These are phyloP conservation scores for Amitus sp. DNA, from an alignment of 2,888 invertebrate genomes.

Conservation along the genomic window DNA sequence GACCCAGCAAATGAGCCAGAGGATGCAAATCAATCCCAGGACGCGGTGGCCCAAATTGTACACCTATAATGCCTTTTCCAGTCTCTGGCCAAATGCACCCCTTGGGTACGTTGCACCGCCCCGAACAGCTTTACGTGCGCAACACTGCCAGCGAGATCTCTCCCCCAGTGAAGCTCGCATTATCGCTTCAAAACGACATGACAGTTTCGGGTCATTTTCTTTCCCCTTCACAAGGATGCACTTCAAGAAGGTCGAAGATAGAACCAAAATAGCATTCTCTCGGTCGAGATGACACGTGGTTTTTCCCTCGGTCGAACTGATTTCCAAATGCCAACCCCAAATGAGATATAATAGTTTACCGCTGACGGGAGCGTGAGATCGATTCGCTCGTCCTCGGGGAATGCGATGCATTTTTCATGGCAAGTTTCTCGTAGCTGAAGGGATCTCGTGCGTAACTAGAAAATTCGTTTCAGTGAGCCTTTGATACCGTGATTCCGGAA, in stretches of 20 bases:
- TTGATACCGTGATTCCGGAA: too few species aligned
- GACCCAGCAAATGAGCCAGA: slow-evolving; percentile 60
- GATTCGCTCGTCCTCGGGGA: slow-evolving; percentile 4
- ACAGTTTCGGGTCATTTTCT: slow-evolving; percentile 19
- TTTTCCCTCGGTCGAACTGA: slow-evolving; percentile 11
- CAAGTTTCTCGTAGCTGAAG: background rate
- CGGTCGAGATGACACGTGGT: too few species aligned
- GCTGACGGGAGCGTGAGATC: slow-evolving; percentile 2
- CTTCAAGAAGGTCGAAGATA: too few species aligned
- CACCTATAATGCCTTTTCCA: slow-evolving; percentile 58
- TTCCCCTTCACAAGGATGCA: background rate
- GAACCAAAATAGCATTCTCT: too few species aligned
- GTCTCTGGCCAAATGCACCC: slow-evolving; percentile 44
- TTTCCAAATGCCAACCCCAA: slow-evolving; percentile 8
- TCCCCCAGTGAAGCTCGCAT: slow-evolving; percentile 43
- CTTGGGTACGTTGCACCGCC: slow-evolving; percentile 46
- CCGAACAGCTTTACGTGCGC: slow-evolving; percentile 23
- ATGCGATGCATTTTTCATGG: slow-evolving; percentile 7
- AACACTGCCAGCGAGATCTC: slow-evolving; percentile 20
- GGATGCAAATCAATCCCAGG: slow-evolving; percentile 63
- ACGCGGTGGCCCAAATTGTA: slow-evolving; percentile 53
- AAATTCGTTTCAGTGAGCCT: too few species aligned
- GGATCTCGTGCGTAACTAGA: background rate
- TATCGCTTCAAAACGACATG: slow-evolving; percentile 42
- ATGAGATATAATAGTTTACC: slow-evolving; percentile 14